Evolutionary conservation across 2,888 invertebrate genomes (phyloP), one percentile per base, ranked within the genome.

Genomic region (Lamellibrachia satsuma): DNA sequence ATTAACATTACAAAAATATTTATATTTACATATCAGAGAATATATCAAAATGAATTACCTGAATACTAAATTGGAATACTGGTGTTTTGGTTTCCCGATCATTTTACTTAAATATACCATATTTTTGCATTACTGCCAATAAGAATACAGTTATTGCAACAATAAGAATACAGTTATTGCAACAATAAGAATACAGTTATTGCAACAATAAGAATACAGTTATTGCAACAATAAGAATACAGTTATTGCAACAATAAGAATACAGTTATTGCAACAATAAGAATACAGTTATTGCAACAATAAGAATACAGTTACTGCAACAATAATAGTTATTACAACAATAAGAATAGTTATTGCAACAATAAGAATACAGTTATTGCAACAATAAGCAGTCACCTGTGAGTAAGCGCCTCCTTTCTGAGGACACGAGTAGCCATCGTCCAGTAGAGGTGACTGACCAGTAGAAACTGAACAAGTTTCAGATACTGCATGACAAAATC

Each of bases 391-490:
- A 22, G 93, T 92, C 93, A 96, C 96, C 95, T 95, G 93, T 94
- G 95, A 90, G 95, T 95, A 92, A 94, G 75, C n/a, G 75, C 95
- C 92, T 97, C 97, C 93, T 97, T 96, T 93, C 97, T 96, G 51
- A 97, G 95, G 92, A 97, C 97, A 93, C 97, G 95, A 4, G 97
- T 97, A 15, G 97, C 97, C 93, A 97, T 94, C n/a, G 97, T 97
- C 97, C 97, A 97, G 95, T 97, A 97, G 93, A 97, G 96, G 95
- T 97, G 97, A 94, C 97, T 97, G 94, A 97, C 96, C 52, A 97
- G 95, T 92, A 97, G 95, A 93, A 97, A 97, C 94, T 97, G 97
- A 52, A 97, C 94, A 90, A 97, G 95, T 94, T 97, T 97, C 22
- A 97, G 95, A 94, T 97, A 97, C 93, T 96, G 97, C 3, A 97